Evolutionary conservation across 2,113 vertebrate species (phyloP), one percentile per base, ranked within the genome.

Genomic region (Scomber colias): DNA sequence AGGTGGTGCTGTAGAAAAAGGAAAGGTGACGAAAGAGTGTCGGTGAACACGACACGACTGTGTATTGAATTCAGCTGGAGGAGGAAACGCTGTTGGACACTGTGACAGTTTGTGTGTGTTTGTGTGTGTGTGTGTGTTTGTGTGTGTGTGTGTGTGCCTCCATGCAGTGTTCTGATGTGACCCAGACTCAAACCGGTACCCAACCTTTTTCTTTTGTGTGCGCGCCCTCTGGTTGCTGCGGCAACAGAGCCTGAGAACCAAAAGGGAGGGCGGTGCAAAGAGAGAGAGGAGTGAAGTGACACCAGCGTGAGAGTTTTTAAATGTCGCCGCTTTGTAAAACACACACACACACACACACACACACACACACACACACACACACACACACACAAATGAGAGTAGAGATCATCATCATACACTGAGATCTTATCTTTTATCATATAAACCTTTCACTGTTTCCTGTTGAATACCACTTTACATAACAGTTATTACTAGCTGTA

Each of bases 191-290:
- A 83, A 79, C 76, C 49, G 19, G 71, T 68, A 67, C 65, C 49
- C 60, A 77, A 78, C 75, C 66, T 82, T 72, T 27, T 72, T 46
- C 59, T 62, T 72, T 78, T 70, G 64, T 81, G 76, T 59, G 67
- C 7, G 45, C 6, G 66, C 73, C 79, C 86, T 77, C n/a, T 51
- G 59, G 90, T 91, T 89, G 83, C 90, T 56, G 64, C 2, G 79
- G 86, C 75, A 87, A 93, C 86, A 0, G 73, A 78, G 83, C 82
- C 77, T 88, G 89, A 89, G 85, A 92, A 89, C 83, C 48, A 73
- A 68, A 31, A 24, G 53, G 48, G 24, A 51, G 59, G 68, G 71
- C 3, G 53, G 55, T 55, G 53, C 72, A 5, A 49, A 62, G 68
- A 69, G 83, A 63, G 63, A 45, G 67, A 16, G 11, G 60, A 75